phyloP scores from a whole-genome alignment of 2,113 vertebrate species.

The Geococcyx californianus region DNA sequence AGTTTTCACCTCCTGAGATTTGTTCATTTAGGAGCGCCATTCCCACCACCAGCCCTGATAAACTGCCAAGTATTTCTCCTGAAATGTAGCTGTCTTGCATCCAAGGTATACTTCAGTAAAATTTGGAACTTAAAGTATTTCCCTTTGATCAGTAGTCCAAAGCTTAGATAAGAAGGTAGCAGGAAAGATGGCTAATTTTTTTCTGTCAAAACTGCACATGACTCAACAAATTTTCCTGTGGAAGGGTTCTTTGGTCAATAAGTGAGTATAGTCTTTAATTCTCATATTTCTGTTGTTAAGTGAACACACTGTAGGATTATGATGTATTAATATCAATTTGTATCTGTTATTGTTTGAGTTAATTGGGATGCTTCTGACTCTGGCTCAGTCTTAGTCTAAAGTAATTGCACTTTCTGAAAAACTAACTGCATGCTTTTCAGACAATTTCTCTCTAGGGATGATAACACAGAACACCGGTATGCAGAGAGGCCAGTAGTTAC shows the following conservation, averaged over 20 bases:
- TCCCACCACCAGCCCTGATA: fast-evolving
- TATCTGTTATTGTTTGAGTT: not conserved
- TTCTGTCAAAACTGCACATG: not conserved
- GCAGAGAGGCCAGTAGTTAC: too few species aligned
- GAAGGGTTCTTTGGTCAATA: not conserved
- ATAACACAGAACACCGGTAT: too few species aligned
- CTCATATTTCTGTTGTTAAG: not conserved
- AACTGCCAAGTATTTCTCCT: not conserved
- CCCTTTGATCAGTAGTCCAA: not conserved
- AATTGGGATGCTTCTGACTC: too few species aligned
- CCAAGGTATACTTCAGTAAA: not conserved
- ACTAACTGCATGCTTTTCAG: too few species aligned
- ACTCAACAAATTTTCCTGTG: not conserved
- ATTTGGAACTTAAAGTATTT: not conserved
- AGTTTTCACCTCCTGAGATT: not conserved
- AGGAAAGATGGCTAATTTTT: not conserved
- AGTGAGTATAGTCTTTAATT: not conserved
- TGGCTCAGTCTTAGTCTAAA: too few species aligned
- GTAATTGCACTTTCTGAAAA: too few species aligned
- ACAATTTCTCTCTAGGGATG: too few species aligned
- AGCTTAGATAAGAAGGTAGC: not conserved
- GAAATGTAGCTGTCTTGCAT: not conserved
- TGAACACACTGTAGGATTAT: not conserved
- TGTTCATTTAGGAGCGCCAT: not conserved
- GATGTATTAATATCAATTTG: not conserved